Percentiles rank a stretch among this genome's conserved stretches.
phyloP scores from a whole-genome alignment of 2,797 vertebrate genomes.

The Hypotaenidia okinawae region DNA sequence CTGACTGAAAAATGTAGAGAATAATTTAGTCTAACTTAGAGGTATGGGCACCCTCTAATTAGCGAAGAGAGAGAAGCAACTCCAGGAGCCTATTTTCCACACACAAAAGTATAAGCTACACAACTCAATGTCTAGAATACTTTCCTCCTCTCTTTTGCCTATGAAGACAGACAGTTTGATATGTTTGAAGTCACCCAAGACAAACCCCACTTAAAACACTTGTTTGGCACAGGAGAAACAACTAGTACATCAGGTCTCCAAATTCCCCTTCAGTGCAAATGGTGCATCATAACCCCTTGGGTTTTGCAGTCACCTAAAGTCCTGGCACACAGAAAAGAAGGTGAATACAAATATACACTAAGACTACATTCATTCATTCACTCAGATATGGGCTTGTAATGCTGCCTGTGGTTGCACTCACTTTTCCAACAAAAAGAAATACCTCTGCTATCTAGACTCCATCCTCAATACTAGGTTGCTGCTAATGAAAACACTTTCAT shows the following conservation, averaged over 20 bases:
- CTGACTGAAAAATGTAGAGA: not conserved
- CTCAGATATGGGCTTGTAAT: not conserved
- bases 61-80: not conserved
- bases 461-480: not conserved
- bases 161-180: not conserved
- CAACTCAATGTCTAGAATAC: not conserved
- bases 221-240: not conserved
- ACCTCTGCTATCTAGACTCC: not conserved
- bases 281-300: not conserved
- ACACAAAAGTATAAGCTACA: not conserved
- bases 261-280: fast-evolving
- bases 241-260: fast-evolving
- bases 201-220: not conserved
- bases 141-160: not conserved
- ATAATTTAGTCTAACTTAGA: not conserved
- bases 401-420: not conserved
- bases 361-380: not conserved
- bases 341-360: not conserved
- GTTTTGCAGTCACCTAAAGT: not conserved
- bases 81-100: not conserved
- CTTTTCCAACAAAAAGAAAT: not conserved
- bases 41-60: not conserved
- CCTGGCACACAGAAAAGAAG: not conserved
- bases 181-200: not conserved
- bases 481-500: not conserved